Evolutionary conservation across 2,113 vertebrate species (phyloP), one percentile per base, ranked within the genome.

Genomic region (Boleophthalmus pectinirostris): DNA sequence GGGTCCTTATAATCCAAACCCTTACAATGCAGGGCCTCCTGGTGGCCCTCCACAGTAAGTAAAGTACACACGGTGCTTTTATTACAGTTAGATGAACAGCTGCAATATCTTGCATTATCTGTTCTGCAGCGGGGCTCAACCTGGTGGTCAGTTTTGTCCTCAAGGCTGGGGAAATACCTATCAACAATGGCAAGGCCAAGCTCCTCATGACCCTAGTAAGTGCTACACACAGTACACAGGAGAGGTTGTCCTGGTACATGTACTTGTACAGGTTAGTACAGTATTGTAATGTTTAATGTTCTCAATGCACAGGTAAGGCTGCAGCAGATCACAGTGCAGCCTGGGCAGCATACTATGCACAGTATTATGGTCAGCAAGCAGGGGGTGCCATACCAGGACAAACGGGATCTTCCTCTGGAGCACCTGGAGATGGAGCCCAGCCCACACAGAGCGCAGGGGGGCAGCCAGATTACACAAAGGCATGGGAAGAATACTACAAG

Each of bases 401-500:
- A 20, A 74, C 95, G 0, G 92, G 92, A 23, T 93, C 91, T 11
- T 88, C 95, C 0, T 86, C 94, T 0, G 93, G 94, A 0, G 94
- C 94, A 0, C 93, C 95, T 0, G 87, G 93, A 13, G 95, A 96
- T 68, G 95, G 94, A 18, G 89, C 92, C 5, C 95, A 89, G 61
- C 85, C 77, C n/a, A 80, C 88, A 74, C 95, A 92, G 33, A 86
- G 92, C 0, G 73, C 95, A 1, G 90, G 94, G 0, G 94, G 93
- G 9, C 96, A 97, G 84, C 96, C 96, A 0, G 96, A 97, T 89
- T 96, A 97, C 87, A 97, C 96, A 1, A 97, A 97, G 88, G 96
- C 96, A 24, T 97, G 96, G 96, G 96, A 97, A 77, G 96, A 97
- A 80, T 97, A 97, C 77, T 97, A 97, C 80, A 97, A 97, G 66